Conservation (phyloP, 2,888 invertebrate genomes). For the Catocala nupta region DNA sequence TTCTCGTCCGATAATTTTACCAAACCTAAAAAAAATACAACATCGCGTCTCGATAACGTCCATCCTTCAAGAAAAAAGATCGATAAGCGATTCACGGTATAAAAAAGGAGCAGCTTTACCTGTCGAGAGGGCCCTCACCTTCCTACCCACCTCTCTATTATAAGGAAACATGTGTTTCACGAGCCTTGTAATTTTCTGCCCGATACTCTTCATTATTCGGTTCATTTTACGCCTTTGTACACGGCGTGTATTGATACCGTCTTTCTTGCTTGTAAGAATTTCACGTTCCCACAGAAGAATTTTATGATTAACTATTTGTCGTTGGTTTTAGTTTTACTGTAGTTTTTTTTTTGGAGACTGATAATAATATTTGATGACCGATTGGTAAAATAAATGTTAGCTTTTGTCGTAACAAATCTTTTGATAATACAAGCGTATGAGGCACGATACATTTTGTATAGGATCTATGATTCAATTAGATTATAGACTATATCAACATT, state of each 20-base stretch:
- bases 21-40: constrained; percentile 10
- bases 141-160: constrained; percentile 49
- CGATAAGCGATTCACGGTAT: constrained; percentile 42
- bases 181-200: constrained; percentile 63
- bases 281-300: constrained; percentile 33
- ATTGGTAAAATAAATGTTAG: no score
- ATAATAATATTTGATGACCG: no score
- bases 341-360: background rate
- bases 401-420: no score
- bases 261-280: constrained; percentile 36
- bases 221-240: constrained; percentile 60
- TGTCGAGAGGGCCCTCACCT: constrained; percentile 39
- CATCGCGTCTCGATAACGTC: constrained; percentile 14
- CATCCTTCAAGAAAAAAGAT: constrained; percentile 35
- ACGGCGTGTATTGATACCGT: constrained; percentile 46
- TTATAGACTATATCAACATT: no score
- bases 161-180: constrained; percentile 58
- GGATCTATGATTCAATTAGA: no score
- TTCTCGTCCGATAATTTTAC: background rate
- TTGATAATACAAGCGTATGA: no score
- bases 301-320: constrained; percentile 30
- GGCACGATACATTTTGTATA: no score
- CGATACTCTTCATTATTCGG: constrained; percentile 60
- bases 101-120: constrained; percentile 43
- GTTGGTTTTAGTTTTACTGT: constrained; percentile 11